A percentile compares a stretch with the other conserved stretches of the same genome.
Evolutionary conservation across 2,888 invertebrate genomes (phyloP).

Genomic region (Plemyria rubiginata): DNA sequence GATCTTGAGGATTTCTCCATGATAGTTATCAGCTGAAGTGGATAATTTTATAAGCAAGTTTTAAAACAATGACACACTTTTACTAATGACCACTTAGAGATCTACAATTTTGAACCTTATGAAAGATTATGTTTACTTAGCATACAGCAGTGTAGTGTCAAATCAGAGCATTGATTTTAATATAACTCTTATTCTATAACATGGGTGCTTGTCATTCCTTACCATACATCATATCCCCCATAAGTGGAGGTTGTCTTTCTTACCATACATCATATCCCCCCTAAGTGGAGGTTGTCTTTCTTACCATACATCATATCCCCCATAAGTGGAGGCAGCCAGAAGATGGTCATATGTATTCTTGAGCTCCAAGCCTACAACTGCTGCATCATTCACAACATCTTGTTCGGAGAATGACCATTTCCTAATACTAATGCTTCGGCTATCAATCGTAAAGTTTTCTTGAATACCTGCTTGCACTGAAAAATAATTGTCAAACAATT

Average conservation of each 20-base stretch:
- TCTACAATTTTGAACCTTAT: no score
- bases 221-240: conserved; percentile 89
- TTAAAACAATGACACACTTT: no score
- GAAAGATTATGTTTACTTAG: no score
- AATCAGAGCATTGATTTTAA: no score
- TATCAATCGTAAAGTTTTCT: conserved; percentile 80
- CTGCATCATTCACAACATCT: conserved; percentile 90
- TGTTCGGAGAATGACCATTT: conserved; percentile 95
- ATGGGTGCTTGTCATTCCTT: conserved; percentile 34
- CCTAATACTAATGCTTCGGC: conserved; percentile 89
- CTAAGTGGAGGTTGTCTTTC: conserved; percentile 46
- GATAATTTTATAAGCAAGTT: no score
- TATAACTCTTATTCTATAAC: no score
- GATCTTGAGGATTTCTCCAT: no score
- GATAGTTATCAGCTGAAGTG: no score
- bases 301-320: conserved; percentile 88
- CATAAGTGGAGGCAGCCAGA: conserved; percentile 90
- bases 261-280: conserved; percentile 89
- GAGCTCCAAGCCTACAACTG: conserved; percentile 89
- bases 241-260: conserved; percentile 46
- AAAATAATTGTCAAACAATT: conserved; percentile 39
- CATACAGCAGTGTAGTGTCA: no score
- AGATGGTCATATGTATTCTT: conserved; percentile 95
- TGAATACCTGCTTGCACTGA: conserved; percentile 89
- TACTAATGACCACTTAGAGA: no score